Percentiles rank a stretch among this genome's conserved stretches.
phyloP scores from a whole-genome alignment of 2,888 invertebrate genomes.

The Limenitis camilla region DNA sequence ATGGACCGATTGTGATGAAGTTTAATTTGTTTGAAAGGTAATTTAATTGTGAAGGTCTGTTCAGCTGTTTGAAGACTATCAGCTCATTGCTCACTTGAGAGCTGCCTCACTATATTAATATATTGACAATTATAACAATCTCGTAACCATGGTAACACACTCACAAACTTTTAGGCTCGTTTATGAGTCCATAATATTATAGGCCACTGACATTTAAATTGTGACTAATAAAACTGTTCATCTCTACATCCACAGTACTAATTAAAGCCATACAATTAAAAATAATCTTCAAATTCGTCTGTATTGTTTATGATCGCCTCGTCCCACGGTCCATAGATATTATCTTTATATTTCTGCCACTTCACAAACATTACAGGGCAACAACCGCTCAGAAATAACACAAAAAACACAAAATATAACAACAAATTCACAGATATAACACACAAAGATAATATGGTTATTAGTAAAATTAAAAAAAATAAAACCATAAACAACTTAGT shows the following conservation, averaged over 20 bases:
- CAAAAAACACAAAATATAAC: conserved; percentile 74
- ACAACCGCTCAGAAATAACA: conserved; percentile 79
- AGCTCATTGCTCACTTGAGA: too few species aligned
- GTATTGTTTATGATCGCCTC: conserved; percentile 87
- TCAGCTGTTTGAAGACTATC: too few species aligned
- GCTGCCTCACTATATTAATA: too few species aligned
- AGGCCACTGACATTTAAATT: too few species aligned
- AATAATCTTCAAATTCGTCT: conserved; percentile 61
- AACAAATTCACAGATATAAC: conserved; percentile 74
- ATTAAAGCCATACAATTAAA: conserved; percentile 9
- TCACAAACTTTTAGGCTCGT: too few species aligned
- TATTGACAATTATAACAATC: too few species aligned
- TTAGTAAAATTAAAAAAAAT: conserved; percentile 63
- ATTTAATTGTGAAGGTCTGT: too few species aligned
- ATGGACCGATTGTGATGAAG: too few species aligned
- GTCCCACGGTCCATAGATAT: conserved; percentile 98
- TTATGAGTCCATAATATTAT: too few species aligned
- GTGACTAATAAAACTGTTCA: background rate
- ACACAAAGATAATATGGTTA: conserved; percentile 70
- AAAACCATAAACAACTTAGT: conserved; percentile 72
- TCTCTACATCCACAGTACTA: background rate
- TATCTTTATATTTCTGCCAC: conserved; percentile 88
- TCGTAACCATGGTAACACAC: too few species aligned
- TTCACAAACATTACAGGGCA: conserved; percentile 85
- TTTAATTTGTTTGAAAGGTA: too few species aligned